A percentile compares a stretch with the other conserved stretches of the same genome.
Evolutionary conservation across 2,113 vertebrate genomes (phyloP).

Genomic region (Potamarius usumacintae): DNA sequence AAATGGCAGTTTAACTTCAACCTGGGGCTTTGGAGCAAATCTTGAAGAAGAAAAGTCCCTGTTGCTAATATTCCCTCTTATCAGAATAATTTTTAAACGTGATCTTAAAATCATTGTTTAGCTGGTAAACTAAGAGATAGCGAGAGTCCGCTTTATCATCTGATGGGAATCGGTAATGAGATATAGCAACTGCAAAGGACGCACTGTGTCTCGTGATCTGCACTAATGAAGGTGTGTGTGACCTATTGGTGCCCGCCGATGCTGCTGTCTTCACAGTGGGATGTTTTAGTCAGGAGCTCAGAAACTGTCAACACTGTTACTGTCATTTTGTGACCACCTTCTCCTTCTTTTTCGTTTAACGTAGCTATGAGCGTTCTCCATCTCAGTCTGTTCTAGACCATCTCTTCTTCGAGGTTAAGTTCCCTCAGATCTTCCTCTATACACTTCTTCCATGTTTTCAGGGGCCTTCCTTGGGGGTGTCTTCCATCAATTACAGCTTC

Average conservation of each 20-base stretch:
- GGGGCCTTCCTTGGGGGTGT: too few relatives aligned
- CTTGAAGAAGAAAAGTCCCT: too few relatives aligned
- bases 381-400: too few relatives aligned
- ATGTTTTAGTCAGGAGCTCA: background rate
- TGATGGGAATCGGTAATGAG: background rate
- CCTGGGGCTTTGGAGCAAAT: background rate
- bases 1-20: background rate
- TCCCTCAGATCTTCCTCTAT: too few relatives aligned
- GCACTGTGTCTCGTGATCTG: background rate
- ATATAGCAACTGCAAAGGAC: background rate
- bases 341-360: too few relatives aligned
- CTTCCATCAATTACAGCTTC: too few relatives aligned
- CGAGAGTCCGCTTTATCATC: background rate
- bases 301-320: background rate
- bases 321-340: too few relatives aligned
- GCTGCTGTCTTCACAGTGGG: background rate
- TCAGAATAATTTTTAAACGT: background rate
- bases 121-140: background rate
- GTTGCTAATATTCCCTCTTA: background rate
- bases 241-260: background rate
- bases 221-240: background rate
- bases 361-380: too few relatives aligned
- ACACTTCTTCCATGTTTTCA: too few relatives aligned
- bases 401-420: too few relatives aligned
- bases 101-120: background rate